phyloP scores from a whole-genome alignment of 2,888 invertebrate genomes.

The Cancer borealis region DNA sequence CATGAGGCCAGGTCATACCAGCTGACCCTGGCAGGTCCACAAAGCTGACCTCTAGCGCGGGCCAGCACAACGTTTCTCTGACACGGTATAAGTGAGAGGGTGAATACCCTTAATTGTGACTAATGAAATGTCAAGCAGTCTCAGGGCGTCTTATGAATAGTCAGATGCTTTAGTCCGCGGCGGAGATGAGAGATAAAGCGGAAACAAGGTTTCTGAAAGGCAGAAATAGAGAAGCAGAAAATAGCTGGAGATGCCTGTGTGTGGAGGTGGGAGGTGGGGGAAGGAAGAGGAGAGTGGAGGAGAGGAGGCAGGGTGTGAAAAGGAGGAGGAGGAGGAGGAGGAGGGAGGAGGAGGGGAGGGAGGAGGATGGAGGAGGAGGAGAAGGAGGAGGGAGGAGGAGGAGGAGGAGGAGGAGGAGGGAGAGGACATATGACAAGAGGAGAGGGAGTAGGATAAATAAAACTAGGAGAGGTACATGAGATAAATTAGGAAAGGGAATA shows the following conservation, averaged over 20 bases:
- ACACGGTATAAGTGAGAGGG: slow-evolving; percentile 12
- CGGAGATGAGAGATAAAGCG: slow-evolving; percentile 54
- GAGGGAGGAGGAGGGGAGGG: no score
- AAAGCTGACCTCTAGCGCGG: not conserved
- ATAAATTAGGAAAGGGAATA: no score
- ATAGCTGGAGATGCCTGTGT: slow-evolving; percentile 27
- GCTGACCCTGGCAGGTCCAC: not conserved
- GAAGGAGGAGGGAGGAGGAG: not conserved
- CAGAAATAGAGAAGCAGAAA: slow-evolving; percentile 51
- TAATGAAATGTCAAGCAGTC: slow-evolving; percentile 58
- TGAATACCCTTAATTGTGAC: slow-evolving; percentile 61
- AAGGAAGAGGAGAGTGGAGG: not conserved
- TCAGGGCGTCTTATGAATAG: slow-evolving; percentile 44
- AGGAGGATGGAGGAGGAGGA: not conserved
- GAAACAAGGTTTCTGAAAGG: slow-evolving; percentile 44
- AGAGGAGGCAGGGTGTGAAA: no score
- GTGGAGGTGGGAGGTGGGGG: not conserved
- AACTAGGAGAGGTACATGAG: no score
- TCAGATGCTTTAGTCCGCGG: slow-evolving; percentile 51
- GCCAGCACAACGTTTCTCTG: not conserved
- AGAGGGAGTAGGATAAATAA: not conserved
- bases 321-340: no score
- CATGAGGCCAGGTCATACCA: slow-evolving; percentile 4
- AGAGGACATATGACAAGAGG: not conserved
- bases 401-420: not conserved